phyloP scores from a whole-genome alignment of 2,113 vertebrate genomes.

The Chloropsis cyanopogon region DNA sequence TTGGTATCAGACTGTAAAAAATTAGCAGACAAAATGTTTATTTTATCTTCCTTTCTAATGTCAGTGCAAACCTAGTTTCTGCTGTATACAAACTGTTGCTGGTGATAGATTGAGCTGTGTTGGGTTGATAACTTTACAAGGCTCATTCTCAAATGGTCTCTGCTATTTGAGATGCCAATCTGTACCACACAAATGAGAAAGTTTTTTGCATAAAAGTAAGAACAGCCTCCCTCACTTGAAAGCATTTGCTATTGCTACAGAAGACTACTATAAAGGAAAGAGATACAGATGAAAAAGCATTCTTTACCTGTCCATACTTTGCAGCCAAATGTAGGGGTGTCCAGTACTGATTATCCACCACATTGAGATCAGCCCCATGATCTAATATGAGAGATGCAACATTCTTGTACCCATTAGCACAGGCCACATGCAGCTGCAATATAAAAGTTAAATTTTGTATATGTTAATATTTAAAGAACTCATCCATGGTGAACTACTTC shows the following conservation, averaged over 20 bases:
- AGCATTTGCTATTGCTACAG: not conserved
- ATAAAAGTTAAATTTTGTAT: not conserved
- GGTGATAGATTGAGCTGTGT: not conserved
- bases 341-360: slow-evolving; percentile 81
- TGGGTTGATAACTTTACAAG: not conserved
- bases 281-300: not conserved
- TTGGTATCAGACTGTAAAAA: not conserved
- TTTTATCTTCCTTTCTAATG: not conserved
- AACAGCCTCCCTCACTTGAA: not conserved
- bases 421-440: slow-evolving; percentile 87
- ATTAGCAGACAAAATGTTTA: not conserved
- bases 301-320: slow-evolving; percentile 91
- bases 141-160: not conserved
- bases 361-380: slow-evolving; percentile 80
- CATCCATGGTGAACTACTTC: accelerated
- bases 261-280: not conserved
- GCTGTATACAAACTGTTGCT: not conserved
- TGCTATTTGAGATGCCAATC: not conserved
- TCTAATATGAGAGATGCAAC: slow-evolving; percentile 82
- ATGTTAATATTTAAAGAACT: not conserved
- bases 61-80: not conserved
- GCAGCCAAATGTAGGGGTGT: slow-evolving; percentile 92
- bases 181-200: not conserved
- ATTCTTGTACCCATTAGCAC: slow-evolving; percentile 88
- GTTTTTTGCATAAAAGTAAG: not conserved